These are phyloP conservation scores for Hystrix brachyura DNA, from an alignment of 2,113 vertebrate species.

Conservation along the genomic window DNA sequence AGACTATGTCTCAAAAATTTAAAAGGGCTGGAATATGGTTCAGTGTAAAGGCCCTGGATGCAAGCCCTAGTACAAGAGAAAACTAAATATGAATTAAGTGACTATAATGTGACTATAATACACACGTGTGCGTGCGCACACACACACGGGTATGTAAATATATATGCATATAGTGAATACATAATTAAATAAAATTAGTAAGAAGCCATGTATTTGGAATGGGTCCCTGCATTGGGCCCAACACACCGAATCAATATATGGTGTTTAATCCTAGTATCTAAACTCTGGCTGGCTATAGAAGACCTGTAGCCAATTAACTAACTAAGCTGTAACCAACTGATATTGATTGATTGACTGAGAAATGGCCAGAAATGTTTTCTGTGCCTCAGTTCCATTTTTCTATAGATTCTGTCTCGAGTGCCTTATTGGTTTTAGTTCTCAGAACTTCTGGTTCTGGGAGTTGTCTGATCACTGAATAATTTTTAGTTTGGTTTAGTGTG, in stretches of 20 bases:
- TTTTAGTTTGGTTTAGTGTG: background rate
- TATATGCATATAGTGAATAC: background rate
- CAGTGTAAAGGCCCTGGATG: background rate
- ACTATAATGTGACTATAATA: background rate
- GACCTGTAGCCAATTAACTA: conserved; percentile 24
- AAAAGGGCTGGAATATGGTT: background rate
- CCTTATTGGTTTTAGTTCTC: background rate
- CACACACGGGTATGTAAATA: background rate
- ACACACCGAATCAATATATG: background rate
- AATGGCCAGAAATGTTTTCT: conserved; percentile 16
- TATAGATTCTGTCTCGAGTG: background rate
- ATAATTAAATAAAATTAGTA: background rate
- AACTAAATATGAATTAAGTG: background rate
- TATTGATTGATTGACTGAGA: background rate
- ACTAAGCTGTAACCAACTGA: conserved; percentile 18
- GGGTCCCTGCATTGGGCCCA: background rate
- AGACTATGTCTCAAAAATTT: background rate
- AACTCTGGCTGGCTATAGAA: background rate
- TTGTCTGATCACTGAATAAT: background rate
- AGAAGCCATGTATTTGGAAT: background rate
- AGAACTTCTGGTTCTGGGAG: background rate
- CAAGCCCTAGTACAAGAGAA: background rate
- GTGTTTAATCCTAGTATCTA: background rate
- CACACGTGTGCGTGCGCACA: too few relatives aligned
- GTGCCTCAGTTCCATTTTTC: background rate